phyloP scores from a whole-genome alignment of 1,140 invertebrate species.

The Lepidurus apus region DNA sequence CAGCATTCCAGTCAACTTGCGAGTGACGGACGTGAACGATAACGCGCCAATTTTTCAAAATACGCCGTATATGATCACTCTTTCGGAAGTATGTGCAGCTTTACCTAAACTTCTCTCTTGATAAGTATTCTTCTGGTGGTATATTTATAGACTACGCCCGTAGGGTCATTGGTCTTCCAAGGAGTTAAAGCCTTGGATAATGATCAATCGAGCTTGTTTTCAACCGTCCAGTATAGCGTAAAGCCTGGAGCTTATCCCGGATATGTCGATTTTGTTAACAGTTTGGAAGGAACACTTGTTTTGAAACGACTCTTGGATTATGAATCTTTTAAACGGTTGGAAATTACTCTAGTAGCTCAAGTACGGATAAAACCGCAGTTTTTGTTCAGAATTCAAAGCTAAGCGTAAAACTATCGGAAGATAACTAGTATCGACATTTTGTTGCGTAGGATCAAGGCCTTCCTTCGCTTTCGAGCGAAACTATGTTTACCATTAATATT shows the following conservation, averaged over 20 bases:
- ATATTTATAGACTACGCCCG: slow-evolving; percentile 60
- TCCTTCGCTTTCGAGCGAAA: slow-evolving; percentile 67
- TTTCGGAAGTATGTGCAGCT: slow-evolving; percentile 62
- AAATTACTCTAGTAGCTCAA: slow-evolving; percentile 63
- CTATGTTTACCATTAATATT: slow-evolving; percentile 67
- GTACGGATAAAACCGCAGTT: slow-evolving; percentile 37
- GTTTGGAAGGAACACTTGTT: slow-evolving; percentile 76
- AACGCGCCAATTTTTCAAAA: slow-evolving; percentile 76
- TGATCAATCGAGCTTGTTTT: slow-evolving; percentile 83
- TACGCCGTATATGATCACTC: slow-evolving; percentile 71
- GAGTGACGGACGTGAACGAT: slow-evolving; percentile 89
- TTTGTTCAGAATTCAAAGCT: no score
- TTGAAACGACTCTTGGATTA: slow-evolving; percentile 75
- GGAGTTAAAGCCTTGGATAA: slow-evolving; percentile 71
- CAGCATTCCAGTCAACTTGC: slow-evolving; percentile 79
- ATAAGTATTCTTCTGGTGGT: slow-evolving; percentile 13
- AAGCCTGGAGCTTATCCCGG: slow-evolving; percentile 69
- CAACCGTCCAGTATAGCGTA: slow-evolving; percentile 78
- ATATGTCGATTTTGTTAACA: slow-evolving; percentile 73
- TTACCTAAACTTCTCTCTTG: background rate
- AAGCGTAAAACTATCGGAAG: no score
- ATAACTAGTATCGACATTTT: background rate
- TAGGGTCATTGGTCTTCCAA: slow-evolving; percentile 69
- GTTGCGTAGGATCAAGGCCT: slow-evolving; percentile 65
- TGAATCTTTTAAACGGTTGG: slow-evolving; percentile 73